These are phyloP conservation scores for Heliocidaris tuberculata DNA, from an alignment of 35 echinoderm and acorn worm species.

Conservation along the genomic window DNA sequence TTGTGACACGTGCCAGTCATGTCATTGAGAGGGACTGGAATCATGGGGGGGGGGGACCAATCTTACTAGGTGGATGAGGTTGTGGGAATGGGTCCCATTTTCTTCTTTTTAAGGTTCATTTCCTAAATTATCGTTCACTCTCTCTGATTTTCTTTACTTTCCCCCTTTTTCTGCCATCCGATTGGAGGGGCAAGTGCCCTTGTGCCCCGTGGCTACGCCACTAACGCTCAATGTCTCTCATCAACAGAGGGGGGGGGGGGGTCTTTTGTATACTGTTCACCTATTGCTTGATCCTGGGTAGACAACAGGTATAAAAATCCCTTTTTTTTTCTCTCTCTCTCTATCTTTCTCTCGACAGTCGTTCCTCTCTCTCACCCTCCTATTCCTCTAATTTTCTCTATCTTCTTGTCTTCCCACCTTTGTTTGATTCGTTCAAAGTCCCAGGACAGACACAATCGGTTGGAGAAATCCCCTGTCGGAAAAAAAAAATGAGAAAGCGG, in stretches of 20 bases:
- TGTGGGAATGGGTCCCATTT: too few species aligned
- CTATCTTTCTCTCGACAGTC: neutral
- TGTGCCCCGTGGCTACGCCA: too few species aligned
- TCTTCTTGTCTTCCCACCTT: neutral
- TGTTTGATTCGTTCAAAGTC: neutral
- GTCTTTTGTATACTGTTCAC: too few species aligned
- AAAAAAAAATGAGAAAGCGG: neutral
- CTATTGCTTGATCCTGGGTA: neutral
- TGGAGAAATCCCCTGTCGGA: neutral
- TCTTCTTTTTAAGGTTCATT: too few species aligned
- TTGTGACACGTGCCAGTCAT: too few species aligned
- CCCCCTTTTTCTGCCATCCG: too few species aligned
- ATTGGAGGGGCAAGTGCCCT: too few species aligned
- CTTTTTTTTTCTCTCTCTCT: neutral
- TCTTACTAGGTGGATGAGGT: too few species aligned
- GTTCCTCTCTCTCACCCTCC: neutral
- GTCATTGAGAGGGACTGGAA: too few species aligned
- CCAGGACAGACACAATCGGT: neutral
- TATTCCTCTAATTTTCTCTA: neutral
- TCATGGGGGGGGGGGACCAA: too few species aligned
- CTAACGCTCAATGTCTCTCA: neutral
- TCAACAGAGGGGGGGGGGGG: neutral
- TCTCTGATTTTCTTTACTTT: too few species aligned
- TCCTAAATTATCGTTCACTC: too few species aligned
- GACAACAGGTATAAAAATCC: neutral